Base-by-base conservation (phyloP, 2,888 invertebrate species). In the Sialis lutaria region DNA sequence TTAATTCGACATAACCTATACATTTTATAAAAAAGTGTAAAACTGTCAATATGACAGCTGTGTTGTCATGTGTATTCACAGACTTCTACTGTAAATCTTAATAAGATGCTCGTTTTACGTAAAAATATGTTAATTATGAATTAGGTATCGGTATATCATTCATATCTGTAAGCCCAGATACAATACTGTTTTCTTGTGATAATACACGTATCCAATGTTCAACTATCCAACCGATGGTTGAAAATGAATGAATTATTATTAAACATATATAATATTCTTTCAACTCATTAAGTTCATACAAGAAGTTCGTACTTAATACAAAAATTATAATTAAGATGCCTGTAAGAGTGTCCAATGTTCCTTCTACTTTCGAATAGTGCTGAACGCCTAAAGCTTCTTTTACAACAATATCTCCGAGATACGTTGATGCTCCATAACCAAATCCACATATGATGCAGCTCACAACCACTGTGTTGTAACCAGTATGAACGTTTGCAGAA, bases 351-450 rank as follows among this genome's bases (percentile, higher is more conserved):
- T 55, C 53, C 6, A 56, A 48, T n/a, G 52, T 53, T 32, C 52
- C 52, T 44, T 50, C 47, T 33, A 53, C 48, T 34, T 52, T 51
- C 2, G 52, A 48, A 53, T 54, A 56, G 43, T 54, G 53, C 48
- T 51, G 47, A 5, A 50, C 42, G 22, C 56, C 56, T 9, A 56
- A 48, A 41, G 47, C 50, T 40, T 55, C 51, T 49, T 52, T 52
- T 12, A 55, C 43, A 6, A 53, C 50, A 40, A 53, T 52, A 37
- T 54, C 51, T 37, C 51, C 51, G 4, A 52, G 50, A 43, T 51
- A 52, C 5, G 54, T 50, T 37, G 52, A 52, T 1, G 52, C 51
- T 40, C 56, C 56, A 48, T 53, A 54, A 13, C 56, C 54, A 44
- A 54, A 51, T 35, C 56, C 56, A 43, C 53, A 51, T 2, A 54